Evolutionary conservation across 2,797 vertebrate genomes (phyloP).

Genomic region (Macropodus opercularis): DNA sequence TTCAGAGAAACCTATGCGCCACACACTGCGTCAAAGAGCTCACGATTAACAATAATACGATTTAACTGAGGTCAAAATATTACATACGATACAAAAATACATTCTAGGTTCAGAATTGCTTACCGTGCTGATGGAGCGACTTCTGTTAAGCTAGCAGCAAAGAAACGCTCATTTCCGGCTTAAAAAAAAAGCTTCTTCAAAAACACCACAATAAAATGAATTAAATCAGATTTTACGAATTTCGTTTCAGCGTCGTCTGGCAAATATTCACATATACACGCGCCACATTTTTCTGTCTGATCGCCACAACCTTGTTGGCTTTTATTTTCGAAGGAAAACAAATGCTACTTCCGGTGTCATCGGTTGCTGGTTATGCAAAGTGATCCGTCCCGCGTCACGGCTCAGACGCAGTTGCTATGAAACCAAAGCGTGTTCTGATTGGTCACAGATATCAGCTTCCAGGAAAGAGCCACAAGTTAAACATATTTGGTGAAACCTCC

Average conservation of each 20-base stretch:
- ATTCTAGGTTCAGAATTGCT: constrained; percentile 25
- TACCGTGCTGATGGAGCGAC: constrained; percentile 60
- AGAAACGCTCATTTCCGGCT: background rate
- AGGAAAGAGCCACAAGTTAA: too few species aligned
- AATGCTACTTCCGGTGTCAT: constrained; percentile 1
- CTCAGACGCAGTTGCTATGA: constrained; percentile 69
- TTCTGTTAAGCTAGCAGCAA: constrained; percentile 1
- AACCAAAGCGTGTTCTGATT: constrained; percentile 43
- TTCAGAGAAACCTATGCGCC: too few species aligned
- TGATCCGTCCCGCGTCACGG: constrained; percentile 45
- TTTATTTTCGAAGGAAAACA: constrained; percentile 40
- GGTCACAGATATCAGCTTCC: too few species aligned
- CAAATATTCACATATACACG: rapidly evolving
- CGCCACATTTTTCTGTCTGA: rapidly evolving
- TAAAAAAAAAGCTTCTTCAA: constrained; percentile 45
- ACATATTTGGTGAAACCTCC: too few species aligned
- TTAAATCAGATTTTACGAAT: background rate
- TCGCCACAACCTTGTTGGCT: rapidly evolving
- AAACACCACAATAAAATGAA: background rate
- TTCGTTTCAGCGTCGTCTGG: rapidly evolving
- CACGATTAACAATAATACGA: background rate
- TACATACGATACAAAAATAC: background rate
- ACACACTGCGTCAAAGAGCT: constrained; percentile 7
- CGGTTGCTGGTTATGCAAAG: constrained; percentile 14
- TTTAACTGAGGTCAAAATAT: background rate